Evolutionary conservation across 2,888 invertebrate species (phyloP).

Genomic region (Tridacna gigas): DNA sequence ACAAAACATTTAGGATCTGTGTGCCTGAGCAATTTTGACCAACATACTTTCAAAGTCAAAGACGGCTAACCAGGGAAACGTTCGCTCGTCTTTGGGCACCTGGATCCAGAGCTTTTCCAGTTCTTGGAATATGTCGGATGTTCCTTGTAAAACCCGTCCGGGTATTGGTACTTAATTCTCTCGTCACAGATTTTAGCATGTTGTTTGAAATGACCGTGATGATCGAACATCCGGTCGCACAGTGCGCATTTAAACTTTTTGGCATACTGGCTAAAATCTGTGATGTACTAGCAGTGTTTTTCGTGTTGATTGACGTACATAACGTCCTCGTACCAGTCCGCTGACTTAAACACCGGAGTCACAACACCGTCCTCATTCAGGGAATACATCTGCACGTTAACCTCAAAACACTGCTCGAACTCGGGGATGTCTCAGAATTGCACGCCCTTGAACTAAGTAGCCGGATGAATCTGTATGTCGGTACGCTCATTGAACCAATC

Average conservation of each 20-base stretch:
- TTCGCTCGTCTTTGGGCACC: conserved; percentile 40
- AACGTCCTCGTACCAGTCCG: conserved; percentile 15
- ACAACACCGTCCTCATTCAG: conserved; percentile 35
- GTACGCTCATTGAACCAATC: too few species aligned
- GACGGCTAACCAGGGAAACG: conserved; percentile 44
- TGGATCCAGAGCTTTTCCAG: conserved; percentile 40
- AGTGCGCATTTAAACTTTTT: conserved; percentile 37
- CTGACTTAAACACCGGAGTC: conserved; percentile 33
- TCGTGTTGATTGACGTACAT: conserved; percentile 48
- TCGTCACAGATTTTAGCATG: conserved; percentile 33
- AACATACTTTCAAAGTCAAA: conserved; percentile 55
- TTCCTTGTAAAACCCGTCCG: conserved; percentile 38
- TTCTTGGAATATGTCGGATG: conserved; percentile 34
- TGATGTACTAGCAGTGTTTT: conserved; percentile 43
- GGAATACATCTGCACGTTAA: conserved; percentile 41
- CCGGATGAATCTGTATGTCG: too few species aligned
- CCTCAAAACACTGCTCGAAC: conserved; percentile 40
- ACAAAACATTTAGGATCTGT: conserved; percentile 43
- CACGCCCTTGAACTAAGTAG: neutral
- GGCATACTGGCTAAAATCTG: conserved; percentile 35
- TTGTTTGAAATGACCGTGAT: conserved; percentile 5
- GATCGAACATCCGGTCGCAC: conserved; percentile 33
- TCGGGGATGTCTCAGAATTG: neutral
- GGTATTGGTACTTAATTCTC: conserved; percentile 21
- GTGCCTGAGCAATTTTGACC: conserved; percentile 17